A percentile compares a stretch with the other conserved stretches of the same genome.
These are phyloP conservation scores for Talpa occidentalis DNA, from an alignment of 2,113 vertebrate species.

Conservation along the genomic window DNA sequence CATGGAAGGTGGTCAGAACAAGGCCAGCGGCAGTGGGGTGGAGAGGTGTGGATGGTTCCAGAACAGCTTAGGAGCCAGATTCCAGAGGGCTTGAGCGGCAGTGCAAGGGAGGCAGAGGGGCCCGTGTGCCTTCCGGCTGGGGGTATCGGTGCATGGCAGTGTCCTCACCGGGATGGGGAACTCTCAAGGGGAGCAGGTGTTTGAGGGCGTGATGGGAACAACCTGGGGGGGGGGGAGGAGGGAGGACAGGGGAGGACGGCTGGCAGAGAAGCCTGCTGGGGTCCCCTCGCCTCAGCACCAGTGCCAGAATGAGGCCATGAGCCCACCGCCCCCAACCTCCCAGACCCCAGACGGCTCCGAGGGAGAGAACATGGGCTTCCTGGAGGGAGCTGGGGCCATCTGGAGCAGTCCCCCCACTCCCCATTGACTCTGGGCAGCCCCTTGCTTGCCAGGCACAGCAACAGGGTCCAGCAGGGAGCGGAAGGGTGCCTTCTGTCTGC, in stretches of 20 bases:
- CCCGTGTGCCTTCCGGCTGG: not conserved
- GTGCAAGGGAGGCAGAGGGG: not conserved
- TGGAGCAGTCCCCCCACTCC: conserved; percentile 58
- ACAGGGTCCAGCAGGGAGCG: conserved; percentile 65
- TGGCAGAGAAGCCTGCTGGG: not conserved
- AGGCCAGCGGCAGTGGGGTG: not conserved
- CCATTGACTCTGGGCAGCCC: conserved; percentile 47
- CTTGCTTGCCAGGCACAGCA: conserved; percentile 49
- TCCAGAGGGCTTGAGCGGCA: not conserved
- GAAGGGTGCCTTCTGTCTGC: conserved; percentile 77
- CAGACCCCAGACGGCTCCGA: conserved; percentile 49
- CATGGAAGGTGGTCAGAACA: not conserved
- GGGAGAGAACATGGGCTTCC: conserved; percentile 74
- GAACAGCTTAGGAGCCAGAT: not conserved
- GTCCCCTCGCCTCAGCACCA: not conserved
- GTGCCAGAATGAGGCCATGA: conserved; percentile 6
- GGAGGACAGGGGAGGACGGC: not conserved
- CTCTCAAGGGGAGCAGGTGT: not conserved
- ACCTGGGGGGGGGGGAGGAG: not conserved
- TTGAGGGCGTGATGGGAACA: not conserved
- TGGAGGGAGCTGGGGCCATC: conserved; percentile 69
- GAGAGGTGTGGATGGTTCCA: not conserved
- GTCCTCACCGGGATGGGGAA: not conserved
- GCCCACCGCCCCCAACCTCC: conserved; percentile 45
- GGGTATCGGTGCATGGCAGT: not conserved